Base-by-base conservation (phyloP, 2,888 invertebrate species). In the Conomelus anceps region DNA sequence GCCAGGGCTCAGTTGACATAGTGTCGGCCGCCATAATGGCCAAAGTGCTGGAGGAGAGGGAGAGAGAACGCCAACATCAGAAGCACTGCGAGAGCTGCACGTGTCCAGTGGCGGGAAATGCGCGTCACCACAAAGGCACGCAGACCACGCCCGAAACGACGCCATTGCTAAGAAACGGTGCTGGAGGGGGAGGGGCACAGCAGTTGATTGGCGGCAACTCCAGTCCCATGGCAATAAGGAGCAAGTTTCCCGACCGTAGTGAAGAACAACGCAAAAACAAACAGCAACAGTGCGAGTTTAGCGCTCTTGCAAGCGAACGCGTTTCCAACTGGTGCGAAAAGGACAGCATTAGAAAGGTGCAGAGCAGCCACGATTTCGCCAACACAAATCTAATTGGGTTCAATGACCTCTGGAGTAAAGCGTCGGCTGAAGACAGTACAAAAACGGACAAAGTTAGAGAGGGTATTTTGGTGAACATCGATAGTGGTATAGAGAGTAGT, bases 11-110 rank as follows among this genome's bases (percentile, higher is more conserved):
- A 91, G 95, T 96, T 89, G 96, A 96, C 92, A 95, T 96, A 92
- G 96, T 97, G 20, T 98, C 98, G 3, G 98, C 98, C 23, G 97
- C 98, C 13, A 96, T 98, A 88, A 97, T 98, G 97, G 98, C 98
- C 1, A 98, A 98, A 94, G 97, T 98, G 90, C 94, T 98, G 29
- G 97, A 98, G 93, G 98, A 98, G 92, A 95, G 97, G 90, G 97
- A 98, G 92, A 96, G 96, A 90, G 97, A 98, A 91, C 93, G 95
- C 91, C 96, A 96, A 89, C 95, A 96, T 88, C 95, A 96, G 0
- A 97, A 97, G 93, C 97, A 97, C 92, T 97, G 97, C 93, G 96
- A 96, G 92, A 97, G 97, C 0, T 97, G 97, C 92, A 96, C 96
- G 85, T 97, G 97, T 93, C 94, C 95, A 89, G 92, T 92, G 89